Evolutionary conservation across 2,113 vertebrate genomes (phyloP).

Genomic region (Scomber japonicus): DNA sequence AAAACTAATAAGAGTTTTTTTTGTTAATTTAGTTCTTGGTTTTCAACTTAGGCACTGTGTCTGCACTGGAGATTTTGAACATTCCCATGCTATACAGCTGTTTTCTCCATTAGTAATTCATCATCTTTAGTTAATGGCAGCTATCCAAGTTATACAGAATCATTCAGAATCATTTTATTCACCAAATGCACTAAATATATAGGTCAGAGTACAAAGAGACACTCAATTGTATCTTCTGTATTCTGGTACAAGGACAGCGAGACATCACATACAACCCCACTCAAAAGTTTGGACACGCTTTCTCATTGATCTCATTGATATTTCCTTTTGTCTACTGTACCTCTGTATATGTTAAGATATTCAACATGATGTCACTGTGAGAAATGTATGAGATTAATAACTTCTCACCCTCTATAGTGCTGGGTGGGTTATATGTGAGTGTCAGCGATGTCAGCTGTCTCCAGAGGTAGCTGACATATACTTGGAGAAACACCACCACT

Average conservation of each 20-base stretch:
- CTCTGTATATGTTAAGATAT: neutral
- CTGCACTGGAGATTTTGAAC: slow-evolving; percentile 5
- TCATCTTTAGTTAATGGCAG: slow-evolving; percentile 36
- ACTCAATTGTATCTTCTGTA: slow-evolving; percentile 8
- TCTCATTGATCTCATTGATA: neutral
- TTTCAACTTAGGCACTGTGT: slow-evolving; percentile 37
- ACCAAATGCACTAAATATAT: slow-evolving; percentile 31
- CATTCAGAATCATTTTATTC: slow-evolving; percentile 35
- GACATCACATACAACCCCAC: neutral
- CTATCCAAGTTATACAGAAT: slow-evolving; percentile 34
- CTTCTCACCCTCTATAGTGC: neutral
- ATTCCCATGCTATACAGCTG: slow-evolving; percentile 40
- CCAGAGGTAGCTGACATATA: slow-evolving; percentile 20
- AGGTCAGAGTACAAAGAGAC: slow-evolving; percentile 28
- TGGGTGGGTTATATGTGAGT: slow-evolving; percentile 29
- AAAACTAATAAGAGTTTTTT: slow-evolving; percentile 58
- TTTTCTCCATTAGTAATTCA: slow-evolving; percentile 59
- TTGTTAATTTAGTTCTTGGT: slow-evolving; percentile 51
- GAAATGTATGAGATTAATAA: neutral
- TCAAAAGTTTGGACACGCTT: too few species aligned
- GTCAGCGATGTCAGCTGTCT: slow-evolving; percentile 20
- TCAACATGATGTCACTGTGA: neutral
- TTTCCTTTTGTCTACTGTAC: neutral
- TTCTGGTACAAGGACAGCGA: neutral
- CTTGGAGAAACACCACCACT: slow-evolving; percentile 1